These are phyloP conservation scores for Molanna angustata DNA, from an alignment of 2,888 invertebrate genomes.

Conservation along the genomic window DNA sequence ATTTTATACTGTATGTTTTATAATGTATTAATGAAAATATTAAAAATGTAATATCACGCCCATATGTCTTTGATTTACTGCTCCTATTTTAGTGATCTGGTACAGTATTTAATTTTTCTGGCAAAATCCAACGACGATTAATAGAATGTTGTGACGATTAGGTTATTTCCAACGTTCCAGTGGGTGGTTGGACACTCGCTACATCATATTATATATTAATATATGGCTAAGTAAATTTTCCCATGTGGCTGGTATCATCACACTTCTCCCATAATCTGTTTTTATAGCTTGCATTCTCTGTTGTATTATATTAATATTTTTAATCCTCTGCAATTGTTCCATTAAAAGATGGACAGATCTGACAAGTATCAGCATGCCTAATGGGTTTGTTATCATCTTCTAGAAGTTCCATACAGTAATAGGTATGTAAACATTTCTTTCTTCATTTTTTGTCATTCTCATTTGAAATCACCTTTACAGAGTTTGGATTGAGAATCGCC, in stretches of 20 bases:
- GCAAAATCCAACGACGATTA: too few species aligned
- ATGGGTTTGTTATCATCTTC: slow-evolving; percentile 16
- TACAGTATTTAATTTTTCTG: too few species aligned
- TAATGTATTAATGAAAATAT: neutral
- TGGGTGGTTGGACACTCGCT: too few species aligned
- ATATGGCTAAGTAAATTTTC: too few species aligned
- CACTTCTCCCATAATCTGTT: too few species aligned
- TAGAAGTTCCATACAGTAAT: slow-evolving; percentile 14
- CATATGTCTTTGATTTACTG: too few species aligned
- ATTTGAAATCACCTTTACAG: slow-evolving; percentile 29
- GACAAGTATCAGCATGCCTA: slow-evolving; percentile 12
- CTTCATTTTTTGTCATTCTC: slow-evolving; percentile 27
- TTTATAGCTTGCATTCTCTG: too few species aligned
- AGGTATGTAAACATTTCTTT: slow-evolving; percentile 26
- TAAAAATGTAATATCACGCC: neutral
- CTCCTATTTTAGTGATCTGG: too few species aligned
- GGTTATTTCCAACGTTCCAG: too few species aligned
- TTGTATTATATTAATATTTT: neutral
- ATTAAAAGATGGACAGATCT: slow-evolving; percentile 14
- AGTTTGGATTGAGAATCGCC: slow-evolving; percentile 24
- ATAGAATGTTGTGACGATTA: too few species aligned
- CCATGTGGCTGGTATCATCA: too few species aligned
- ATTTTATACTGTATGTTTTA: neutral
- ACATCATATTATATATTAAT: too few species aligned
- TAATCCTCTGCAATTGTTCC: slow-evolving; percentile 16